Evolutionary conservation across 1,140 invertebrate genomes (phyloP).

Genomic region (Apocrypta bakeri): DNA sequence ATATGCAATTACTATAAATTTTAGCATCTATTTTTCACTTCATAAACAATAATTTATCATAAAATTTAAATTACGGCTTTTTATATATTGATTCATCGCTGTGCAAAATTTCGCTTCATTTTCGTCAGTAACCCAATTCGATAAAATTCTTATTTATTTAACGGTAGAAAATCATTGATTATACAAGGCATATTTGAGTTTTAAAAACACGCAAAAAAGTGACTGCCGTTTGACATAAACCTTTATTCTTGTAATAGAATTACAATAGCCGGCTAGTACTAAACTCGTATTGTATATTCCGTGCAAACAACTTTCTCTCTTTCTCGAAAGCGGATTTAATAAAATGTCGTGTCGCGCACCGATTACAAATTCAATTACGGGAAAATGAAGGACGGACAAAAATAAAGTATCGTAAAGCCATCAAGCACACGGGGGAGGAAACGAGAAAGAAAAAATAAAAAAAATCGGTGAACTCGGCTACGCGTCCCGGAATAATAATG

Average conservation of each 20-base stretch:
- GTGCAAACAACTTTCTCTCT: neutral
- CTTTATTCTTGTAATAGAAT: slow-evolving; percentile 4
- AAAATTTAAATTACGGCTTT: too few relatives aligned
- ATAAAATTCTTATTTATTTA: too few relatives aligned
- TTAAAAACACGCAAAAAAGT: neutral
- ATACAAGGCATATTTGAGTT: neutral
- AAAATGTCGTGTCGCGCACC: slow-evolving; percentile 23
- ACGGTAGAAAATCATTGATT: too few relatives aligned
- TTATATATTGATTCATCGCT: too few relatives aligned
- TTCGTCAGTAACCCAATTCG: too few relatives aligned
- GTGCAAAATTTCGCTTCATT: too few relatives aligned
- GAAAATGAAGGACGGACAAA: slow-evolving; percentile 47
- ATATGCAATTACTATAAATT: too few relatives aligned
- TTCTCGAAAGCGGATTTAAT: slow-evolving; percentile 22
- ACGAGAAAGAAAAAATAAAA: slow-evolving; percentile 1
- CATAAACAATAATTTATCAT: too few relatives aligned
- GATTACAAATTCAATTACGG: slow-evolving; percentile 50
- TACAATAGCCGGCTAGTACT: neutral
- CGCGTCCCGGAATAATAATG: slow-evolving; percentile 44
- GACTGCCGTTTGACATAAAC: too few relatives aligned
- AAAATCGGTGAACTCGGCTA: slow-evolving; percentile 2
- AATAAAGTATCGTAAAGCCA: slow-evolving; percentile 48
- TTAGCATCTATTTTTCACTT: too few relatives aligned
- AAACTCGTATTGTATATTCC: neutral
- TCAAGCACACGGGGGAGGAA: neutral